Evolutionary conservation across 1,140 invertebrate genomes (phyloP), one percentile per base, ranked within the genome.

Genomic region (Harlomillsia oculata): DNA sequence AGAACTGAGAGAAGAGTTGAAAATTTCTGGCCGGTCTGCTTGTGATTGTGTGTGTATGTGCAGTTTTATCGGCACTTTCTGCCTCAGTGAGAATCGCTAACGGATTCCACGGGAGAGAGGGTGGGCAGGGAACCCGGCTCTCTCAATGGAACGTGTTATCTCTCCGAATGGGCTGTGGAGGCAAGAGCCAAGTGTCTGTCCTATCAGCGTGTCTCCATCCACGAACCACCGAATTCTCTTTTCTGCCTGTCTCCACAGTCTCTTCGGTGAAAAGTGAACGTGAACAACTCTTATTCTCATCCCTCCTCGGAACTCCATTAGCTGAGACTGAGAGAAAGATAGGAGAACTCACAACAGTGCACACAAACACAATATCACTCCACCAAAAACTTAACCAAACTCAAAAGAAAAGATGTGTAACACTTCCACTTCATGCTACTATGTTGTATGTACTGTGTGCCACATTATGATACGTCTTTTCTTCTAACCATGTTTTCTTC

Each of bases 41-140:
- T 62, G 59, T 65, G 59, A 62, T 65, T 65, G 55, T 39, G 51
- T 50, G 59, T n/a, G n/a, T n/a, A n/a, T n/a, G n/a, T n/a, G n/a
- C n/a, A 60, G 64, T 58, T 62, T 65, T 65, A 65, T 65, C 64
- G 62, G 44, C 54, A 65, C 49, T 65, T 65, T 65, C 64, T 65
- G 64, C 60, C 58, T 65, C 25, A 65, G 26, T 65, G 60, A 53
- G 58, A 65, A 65, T 65, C 49, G 64, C 55, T 65, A 65, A 62
- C 64, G 60, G 64, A 65, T 65, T 65, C 64, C 23, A 51, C 37
- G 48, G 23, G 28, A 34, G 37, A 41, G 26, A 43, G 55, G 55
- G 50, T 53, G 48, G 50, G 23, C n/a, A n/a, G n/a, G n/a, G n/a
- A n/a, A n/a, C n/a, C n/a, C n/a, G n/a, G 50, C 55, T 48, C 50